Evolutionary conservation across 2,797 vertebrate genomes (phyloP).

Genomic region (Acipenser ruthenus): DNA sequence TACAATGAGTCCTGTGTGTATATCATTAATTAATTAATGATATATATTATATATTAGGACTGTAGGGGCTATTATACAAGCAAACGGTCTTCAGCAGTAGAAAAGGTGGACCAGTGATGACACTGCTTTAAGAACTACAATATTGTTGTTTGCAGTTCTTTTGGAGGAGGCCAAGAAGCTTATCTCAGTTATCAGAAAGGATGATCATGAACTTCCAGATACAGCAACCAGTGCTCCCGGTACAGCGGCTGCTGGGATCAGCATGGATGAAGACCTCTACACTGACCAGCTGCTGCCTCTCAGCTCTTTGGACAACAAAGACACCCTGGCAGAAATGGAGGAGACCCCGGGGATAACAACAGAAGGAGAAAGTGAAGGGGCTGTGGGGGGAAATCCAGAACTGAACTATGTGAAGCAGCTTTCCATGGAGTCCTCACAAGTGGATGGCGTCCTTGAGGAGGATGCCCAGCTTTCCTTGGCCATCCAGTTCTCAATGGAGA

Average conservation of each 20-base stretch:
- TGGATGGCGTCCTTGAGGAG: constrained; percentile 46
- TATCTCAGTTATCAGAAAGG: constrained; percentile 29
- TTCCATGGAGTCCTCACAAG: background rate
- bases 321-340: constrained; percentile 7
- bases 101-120: too few relatives aligned
- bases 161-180: constrained; percentile 51
- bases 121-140: too few relatives aligned
- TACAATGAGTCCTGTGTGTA: too few relatives aligned
- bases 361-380: background rate
- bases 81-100: too few relatives aligned
- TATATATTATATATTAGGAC: too few relatives aligned
- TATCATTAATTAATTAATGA: too few relatives aligned
- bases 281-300: background rate
- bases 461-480: constrained; percentile 66
- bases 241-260: constrained; percentile 8
- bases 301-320: background rate
- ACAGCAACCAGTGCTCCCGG: background rate
- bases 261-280: constrained; percentile 32
- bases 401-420: background rate
- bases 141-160: constrained; percentile 29
- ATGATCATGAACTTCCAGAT: constrained; percentile 2
- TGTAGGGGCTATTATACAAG: too few relatives aligned
- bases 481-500: constrained; percentile 68
- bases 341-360: background rate
- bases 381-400: background rate